Conservation (phyloP, 2,797 vertebrate species). For the Valencia hispanica region DNA sequence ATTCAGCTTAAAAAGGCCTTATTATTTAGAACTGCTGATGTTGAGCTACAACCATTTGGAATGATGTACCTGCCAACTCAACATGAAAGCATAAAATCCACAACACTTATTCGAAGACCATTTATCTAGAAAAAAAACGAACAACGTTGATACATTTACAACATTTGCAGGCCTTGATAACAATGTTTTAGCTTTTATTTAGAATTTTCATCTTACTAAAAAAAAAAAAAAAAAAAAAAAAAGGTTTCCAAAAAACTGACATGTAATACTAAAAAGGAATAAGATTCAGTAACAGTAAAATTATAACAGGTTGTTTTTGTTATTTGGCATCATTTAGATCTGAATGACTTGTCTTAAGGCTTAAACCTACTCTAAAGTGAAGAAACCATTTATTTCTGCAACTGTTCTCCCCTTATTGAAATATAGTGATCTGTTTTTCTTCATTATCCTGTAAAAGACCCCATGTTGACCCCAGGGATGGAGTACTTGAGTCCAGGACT, state of each 20-base stretch:
- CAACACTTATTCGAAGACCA: too few relatives aligned
- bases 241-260: not conserved
- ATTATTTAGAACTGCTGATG: too few relatives aligned
- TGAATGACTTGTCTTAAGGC: not conserved
- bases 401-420: not conserved
- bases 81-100: too few relatives aligned
- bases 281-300: not conserved
- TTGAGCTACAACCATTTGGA: too few relatives aligned
- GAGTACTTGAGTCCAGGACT: too few relatives aligned
- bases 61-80: too few relatives aligned
- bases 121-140: too few relatives aligned
- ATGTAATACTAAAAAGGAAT: not conserved
- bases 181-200: too few relatives aligned
- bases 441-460: not conserved
- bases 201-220: not conserved
- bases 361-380: not conserved
- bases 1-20: too few relatives aligned
- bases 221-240: not conserved
- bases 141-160: too few relatives aligned
- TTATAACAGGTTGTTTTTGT: too few relatives aligned
- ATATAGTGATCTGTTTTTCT: not conserved
- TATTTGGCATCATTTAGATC: not conserved
- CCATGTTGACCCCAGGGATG: not conserved
- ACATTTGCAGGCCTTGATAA: not conserved
- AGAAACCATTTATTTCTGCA: not conserved